Base-by-base conservation (phyloP, 1,140 invertebrate genomes). In the Apis cerana region DNA sequence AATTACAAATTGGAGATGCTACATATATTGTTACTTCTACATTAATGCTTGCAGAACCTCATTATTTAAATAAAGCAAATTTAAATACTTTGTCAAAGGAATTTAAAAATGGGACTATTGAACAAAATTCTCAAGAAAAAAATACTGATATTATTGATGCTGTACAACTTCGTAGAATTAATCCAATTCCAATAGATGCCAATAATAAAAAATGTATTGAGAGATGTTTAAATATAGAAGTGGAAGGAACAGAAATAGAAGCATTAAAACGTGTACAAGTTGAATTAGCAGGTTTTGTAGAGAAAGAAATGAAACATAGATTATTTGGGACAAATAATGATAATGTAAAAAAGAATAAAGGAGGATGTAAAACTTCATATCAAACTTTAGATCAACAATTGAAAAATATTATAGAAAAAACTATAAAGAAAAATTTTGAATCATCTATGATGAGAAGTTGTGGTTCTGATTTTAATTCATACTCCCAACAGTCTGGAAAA, bases 111-210 rank as follows among this genome's bases (percentile, higher is more conserved):
- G 8, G 54, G 1, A 78, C 54, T 15, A 79, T 64, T 0, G 89
- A 88, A 9, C 83, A 89, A 10, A 90, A 79, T 59, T 87, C 84
- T 69, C 76, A 77, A 10, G 89, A 90, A 12, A 85, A 91, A 54
- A 94, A 94, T 72, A 93, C 91, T 0, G 92, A 94, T 69, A 92
- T 94, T 0, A 92, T 93, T 10, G 93, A 94, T 59, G 92, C 93
- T 1, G 91, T 94, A 10, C 90, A 94, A 43, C 74, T 94, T 12
- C 89, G 92, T 54, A 88, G 91, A 43, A 84, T 93, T 43, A 84
- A 90, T 76, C 91, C 92, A 7, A 54, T 83, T 2, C 75, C 80
- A 2, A 64, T 75, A 0, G 80, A 80, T n/a, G 19, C 61, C 2
- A 88, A 83, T 13, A 88, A 91, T 19, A 91, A 88, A 56, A 91